These are phyloP conservation scores for Taxidea taxus DNA, from an alignment of 2,113 vertebrate species.

Conservation along the genomic window DNA sequence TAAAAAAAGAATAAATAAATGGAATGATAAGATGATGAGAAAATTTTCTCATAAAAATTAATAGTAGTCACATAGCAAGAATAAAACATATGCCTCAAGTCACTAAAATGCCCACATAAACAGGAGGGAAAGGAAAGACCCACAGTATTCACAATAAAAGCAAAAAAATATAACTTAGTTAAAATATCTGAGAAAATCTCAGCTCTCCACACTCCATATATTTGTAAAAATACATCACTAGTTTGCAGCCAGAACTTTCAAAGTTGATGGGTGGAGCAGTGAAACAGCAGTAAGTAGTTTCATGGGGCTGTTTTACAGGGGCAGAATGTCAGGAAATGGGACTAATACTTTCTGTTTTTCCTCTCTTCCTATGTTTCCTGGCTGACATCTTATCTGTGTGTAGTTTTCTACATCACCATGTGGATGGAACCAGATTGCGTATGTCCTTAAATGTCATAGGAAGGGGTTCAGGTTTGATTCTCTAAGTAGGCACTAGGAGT, in stretches of 20 bases:
- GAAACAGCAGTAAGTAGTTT: not conserved
- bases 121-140: not conserved
- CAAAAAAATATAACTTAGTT: not conserved
- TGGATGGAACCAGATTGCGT: not conserved
- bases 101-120: not conserved
- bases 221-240: not conserved
- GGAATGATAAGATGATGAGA: not conserved
- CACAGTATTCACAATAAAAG: not conserved
- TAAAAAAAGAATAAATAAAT: not conserved
- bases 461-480: not conserved
- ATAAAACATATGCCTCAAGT: not conserved
- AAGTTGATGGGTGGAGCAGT: not conserved
- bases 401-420: not conserved
- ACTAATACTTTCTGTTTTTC: slow-evolving; percentile 52
- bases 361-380: slow-evolving; percentile 48
- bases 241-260: not conserved
- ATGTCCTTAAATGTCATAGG: not conserved
- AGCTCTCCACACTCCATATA: not conserved
- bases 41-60: not conserved
- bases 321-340: slow-evolving; percentile 33
- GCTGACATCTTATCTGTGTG: slow-evolving; percentile 29
- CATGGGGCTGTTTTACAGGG: not conserved
- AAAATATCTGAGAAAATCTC: not conserved
- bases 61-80: not conserved
- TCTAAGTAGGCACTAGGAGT: not conserved